Conservation (phyloP, 2,113 vertebrate genomes). For the Dipodomys merriami region DNA sequence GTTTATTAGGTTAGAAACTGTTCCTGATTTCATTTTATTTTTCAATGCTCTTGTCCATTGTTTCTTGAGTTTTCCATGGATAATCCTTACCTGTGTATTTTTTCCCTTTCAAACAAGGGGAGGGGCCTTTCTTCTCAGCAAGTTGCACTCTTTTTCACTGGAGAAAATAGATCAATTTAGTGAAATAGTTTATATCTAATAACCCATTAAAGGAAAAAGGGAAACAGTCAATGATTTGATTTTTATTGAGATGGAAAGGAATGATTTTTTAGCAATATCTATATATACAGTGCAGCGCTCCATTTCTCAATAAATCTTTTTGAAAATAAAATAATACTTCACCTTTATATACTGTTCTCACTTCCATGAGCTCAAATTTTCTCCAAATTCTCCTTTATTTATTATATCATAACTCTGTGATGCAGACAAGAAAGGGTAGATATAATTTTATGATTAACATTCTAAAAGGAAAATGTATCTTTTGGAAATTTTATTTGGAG, state of each 20-base stretch:
- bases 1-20: not conserved
- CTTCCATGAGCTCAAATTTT: conserved; percentile 39
- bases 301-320: conserved; percentile 63
- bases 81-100: conserved; percentile 14
- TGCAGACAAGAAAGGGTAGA: conserved; percentile 9
- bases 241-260: conserved; percentile 43
- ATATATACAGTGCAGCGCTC: not conserved
- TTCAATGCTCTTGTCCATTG: not conserved
- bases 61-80: not conserved
- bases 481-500: conserved; percentile 59
- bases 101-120: not conserved
- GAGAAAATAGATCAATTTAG: not conserved
- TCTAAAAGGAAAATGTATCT: conserved; percentile 22
- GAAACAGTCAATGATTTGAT: conserved; percentile 37
- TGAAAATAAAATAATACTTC: conserved; percentile 32
- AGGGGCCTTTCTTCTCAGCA: not conserved
- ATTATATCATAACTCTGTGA: conserved; percentile 44
- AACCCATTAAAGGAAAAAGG: not conserved
- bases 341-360: conserved; percentile 26
- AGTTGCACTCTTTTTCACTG: conserved; percentile 23
- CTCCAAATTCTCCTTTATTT: conserved; percentile 56
- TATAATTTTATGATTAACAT: conserved; percentile 55
- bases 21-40: conserved; percentile 16
- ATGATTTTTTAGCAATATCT: conserved; percentile 41
- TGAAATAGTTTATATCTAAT: conserved; percentile 25